These are phyloP conservation scores for Melieria crassipennis DNA, from an alignment of 2,888 invertebrate species.

Conservation along the genomic window DNA sequence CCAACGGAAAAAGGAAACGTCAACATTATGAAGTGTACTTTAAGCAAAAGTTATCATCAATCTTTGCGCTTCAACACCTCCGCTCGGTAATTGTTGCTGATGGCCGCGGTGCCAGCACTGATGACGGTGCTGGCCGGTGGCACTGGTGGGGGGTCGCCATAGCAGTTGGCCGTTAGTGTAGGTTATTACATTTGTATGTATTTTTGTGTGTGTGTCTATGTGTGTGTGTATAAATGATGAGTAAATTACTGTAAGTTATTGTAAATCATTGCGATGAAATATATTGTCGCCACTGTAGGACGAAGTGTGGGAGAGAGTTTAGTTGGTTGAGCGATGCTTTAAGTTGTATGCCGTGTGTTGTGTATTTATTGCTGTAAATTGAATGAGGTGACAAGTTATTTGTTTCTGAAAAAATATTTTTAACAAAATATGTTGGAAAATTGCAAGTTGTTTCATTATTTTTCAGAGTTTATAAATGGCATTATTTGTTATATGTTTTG, in stretches of 20 bases:
- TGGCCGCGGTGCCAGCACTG: not conserved
- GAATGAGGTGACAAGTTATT: no score
- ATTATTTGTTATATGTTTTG: no score
- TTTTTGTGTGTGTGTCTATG: not conserved
- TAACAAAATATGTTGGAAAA: no score
- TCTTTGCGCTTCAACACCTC: slow-evolving; percentile 59
- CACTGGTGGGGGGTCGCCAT: not conserved
- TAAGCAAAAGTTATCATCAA: slow-evolving; percentile 54
- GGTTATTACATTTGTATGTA: not conserved
- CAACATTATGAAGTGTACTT: not conserved
- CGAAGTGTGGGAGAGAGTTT: no score
- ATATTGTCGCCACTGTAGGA: not conserved
- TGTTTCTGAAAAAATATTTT: no score
- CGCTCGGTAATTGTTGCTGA: slow-evolving; percentile 18
- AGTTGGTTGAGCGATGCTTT: no score
- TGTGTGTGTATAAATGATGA: not conserved
- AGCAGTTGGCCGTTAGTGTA: slow-evolving; percentile 17
- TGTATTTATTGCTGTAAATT: no score
- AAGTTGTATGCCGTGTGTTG: no score
- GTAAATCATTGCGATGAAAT: slow-evolving; percentile 1
- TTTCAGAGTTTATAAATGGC: no score
- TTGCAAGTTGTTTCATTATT: no score
- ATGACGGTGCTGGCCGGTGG: not conserved
- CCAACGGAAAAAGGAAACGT: no score
- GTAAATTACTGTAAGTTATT: slow-evolving; percentile 13